Evolutionary conservation across 2,888 invertebrate species (phyloP).

Genomic region (Mantis religiosa): DNA sequence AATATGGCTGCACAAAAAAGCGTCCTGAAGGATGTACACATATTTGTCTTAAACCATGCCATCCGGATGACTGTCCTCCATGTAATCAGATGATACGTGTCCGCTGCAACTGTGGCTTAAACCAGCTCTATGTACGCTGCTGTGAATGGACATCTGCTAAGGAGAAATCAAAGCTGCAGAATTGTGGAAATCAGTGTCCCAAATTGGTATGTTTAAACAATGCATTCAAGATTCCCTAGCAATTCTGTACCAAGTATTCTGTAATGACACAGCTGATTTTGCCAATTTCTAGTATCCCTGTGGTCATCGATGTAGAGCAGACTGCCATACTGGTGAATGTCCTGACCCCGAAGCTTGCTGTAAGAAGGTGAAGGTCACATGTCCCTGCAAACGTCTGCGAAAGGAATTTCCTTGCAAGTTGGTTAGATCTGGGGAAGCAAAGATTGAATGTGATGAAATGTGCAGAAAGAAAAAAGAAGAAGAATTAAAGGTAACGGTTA

Average conservation of each 20-base stretch:
- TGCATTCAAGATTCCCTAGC: background rate
- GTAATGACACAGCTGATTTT: background rate
- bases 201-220: conserved; percentile 57
- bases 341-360: conserved; percentile 63
- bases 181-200: conserved; percentile 83
- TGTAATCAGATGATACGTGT: conserved; percentile 66
- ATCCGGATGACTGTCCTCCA: conserved; percentile 68
- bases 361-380: conserved; percentile 74
- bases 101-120: conserved; percentile 78
- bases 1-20: conserved; percentile 55
- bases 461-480: conserved; percentile 58
- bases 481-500: conserved; percentile 42
- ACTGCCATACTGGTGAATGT: conserved; percentile 72
- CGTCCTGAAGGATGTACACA: conserved; percentile 74
- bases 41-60: conserved; percentile 65
- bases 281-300: conserved; percentile 60
- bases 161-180: conserved; percentile 41
- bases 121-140: conserved; percentile 72
- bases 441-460: conserved; percentile 58
- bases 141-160: conserved; percentile 56
- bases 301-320: conserved; percentile 73
- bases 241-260: background rate
- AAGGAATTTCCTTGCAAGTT: conserved; percentile 66
- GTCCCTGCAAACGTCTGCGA: conserved; percentile 73
- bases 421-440: conserved; percentile 41